Base-by-base conservation (phyloP, 2,113 vertebrate genomes). In the Lates calcarifer region DNA sequence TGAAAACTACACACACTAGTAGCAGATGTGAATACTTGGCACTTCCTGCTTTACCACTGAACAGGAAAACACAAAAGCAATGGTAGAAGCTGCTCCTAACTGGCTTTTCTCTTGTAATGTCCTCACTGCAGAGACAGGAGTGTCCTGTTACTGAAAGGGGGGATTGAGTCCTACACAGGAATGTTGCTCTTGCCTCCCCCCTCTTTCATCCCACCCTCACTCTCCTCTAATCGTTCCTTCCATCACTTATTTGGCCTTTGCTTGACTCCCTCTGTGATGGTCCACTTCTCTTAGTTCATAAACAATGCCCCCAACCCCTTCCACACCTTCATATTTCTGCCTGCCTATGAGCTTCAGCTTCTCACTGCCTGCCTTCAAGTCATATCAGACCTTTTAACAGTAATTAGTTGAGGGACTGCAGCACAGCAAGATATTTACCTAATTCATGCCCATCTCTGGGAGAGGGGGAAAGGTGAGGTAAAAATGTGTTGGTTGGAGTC, bases 211-310 rank as follows among this genome's bases (percentile, higher is more conserved):
- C 69, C 67, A 83, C 68, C 41, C 69, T 86, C 65, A 70, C 88
- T 74, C 77, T 74, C 85, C 51, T 89, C 83, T 94, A 94, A 95
- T 95, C 94, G 77, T 84, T 91, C 86, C 84, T 86, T 92, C 87
- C 89, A 94, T 95, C 94, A 87, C 90, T 92, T 80, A 72, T 85
- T 83, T 90, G 89, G 91, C 93, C 92, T 93, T 88, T 90, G 86
- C 90, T 87, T 91, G 89, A 94, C 93, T 95, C 92, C 82, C 79
- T 92, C 81, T 92, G 93, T 95, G 95, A 95, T 95, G 94, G 94
- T 95, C 95, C 92, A 93, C 93, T 95, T 95, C 93, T 94, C 92
- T 90, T 77, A 69, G 77, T 88, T 91, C 91, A 87, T 95, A 95
- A 95, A 95, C 94, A 95, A 92, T 84, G 77, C 77, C 87, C 84